Base-by-base conservation (phyloP, 37 sponge, comb jelly and placozoan species). In the Dysidea cf. avara region DNA sequence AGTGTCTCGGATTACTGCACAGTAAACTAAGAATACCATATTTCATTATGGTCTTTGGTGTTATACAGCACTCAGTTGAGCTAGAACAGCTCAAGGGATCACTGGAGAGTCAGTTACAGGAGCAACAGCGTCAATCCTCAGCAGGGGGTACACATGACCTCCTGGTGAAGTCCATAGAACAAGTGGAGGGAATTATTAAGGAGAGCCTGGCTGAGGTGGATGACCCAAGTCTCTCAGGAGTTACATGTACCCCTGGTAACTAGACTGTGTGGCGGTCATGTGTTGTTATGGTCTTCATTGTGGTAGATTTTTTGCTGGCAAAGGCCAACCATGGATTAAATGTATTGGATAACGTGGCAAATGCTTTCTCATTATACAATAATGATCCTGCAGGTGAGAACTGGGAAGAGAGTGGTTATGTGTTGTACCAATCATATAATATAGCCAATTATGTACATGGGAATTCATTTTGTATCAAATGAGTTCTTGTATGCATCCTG, bases 81-180 rank as follows among this genome's bases (percentile, higher is more conserved):
- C 43, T 86, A 34, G 80, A 81, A 26, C 62, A 80, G 56, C 53
- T 64, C 13, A 69, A 72, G 35, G 34, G 30, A 28, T 55, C 75
- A 0, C 57, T 86, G 59, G 40, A 56, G 32, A 64, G 75, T 39
- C 81, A 86, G 58, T 51, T 86, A 43, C 47, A 75, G 40, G 64
- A 58, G 7, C 75, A 86, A 34, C 58, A 73, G 30, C 53, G 61
- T 14, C 61, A 63, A 24, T 21, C 64, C 7, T 36, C 71, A 36
- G 38, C 64, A 26, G 64, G 26, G 6, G 35, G 50, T 39, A 4
- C 39, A 67, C 50, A 67, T 34, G 17, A 13, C 37, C 29, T 67
- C 65, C n/a, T 66, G 30, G 77, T 66, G 46, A 52, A 64, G 36
- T 83, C 78, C n/a, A 78, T 78, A 46, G 78, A 68, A 47, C 77